Conservation (phyloP, 2,888 invertebrate species). For the Agriopis leucophaearia region DNA sequence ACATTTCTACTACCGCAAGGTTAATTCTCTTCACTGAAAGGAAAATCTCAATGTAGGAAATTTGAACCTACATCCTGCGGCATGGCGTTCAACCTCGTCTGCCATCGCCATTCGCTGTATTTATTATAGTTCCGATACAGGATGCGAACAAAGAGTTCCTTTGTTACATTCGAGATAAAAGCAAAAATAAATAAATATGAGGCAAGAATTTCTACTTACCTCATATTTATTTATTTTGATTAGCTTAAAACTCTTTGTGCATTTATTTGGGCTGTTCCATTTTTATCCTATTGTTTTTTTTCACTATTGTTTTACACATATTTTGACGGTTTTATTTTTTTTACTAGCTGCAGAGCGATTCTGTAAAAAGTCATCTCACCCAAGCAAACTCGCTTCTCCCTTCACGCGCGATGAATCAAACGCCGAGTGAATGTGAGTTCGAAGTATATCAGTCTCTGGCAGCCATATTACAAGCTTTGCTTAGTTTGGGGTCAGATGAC, state of each 20-base stretch:
- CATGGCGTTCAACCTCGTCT: background rate
- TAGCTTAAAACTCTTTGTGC: background rate
- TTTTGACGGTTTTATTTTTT: too few relatives aligned
- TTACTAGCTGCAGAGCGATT: too few relatives aligned
- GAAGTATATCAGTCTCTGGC: too few relatives aligned
- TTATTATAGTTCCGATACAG: background rate
- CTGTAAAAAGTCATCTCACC: too few relatives aligned
- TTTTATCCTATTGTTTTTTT: too few relatives aligned
- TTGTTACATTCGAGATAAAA: constrained; percentile 3
- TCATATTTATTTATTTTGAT: background rate
- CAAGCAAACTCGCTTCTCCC: too few relatives aligned
- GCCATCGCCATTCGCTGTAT: background rate
- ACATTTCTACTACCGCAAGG: background rate
- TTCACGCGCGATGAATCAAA: too few relatives aligned
- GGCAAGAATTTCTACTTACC: background rate
- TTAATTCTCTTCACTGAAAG: background rate
- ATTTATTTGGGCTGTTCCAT: background rate
- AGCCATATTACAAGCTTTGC: too few relatives aligned
- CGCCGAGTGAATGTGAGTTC: too few relatives aligned
- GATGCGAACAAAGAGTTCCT: background rate
- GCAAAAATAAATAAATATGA: background rate
- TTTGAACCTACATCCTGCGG: background rate
- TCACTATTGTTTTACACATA: too few relatives aligned
- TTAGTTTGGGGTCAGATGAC: too few relatives aligned
- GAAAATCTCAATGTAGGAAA: background rate